Percentiles rank a stretch among this genome's conserved stretches.
These are phyloP conservation scores for Danio choprae DNA, from an alignment of 2,797 vertebrate species.

Conservation along the genomic window DNA sequence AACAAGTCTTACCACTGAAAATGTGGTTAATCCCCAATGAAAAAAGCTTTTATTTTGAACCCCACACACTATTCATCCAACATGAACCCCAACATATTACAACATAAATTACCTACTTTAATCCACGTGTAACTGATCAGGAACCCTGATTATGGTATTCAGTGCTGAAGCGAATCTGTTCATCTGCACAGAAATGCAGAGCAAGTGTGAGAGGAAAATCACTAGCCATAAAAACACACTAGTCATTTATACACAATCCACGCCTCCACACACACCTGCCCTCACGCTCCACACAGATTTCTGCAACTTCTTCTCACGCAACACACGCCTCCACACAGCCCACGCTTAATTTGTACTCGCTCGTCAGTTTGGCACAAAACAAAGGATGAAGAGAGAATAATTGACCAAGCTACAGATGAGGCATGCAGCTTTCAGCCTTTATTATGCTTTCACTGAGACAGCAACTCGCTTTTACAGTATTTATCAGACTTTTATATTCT, in stretches of 20 bases:
- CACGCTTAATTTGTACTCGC: slow-evolving; percentile 41
- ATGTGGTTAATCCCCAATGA: no score
- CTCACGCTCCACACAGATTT: slow-evolving; percentile 28
- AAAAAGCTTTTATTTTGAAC: no score
- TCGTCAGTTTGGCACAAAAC: slow-evolving; percentile 48
- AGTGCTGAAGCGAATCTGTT: slow-evolving; percentile 48
- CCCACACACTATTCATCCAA: neutral
- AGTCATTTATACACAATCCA: slow-evolving; percentile 37
- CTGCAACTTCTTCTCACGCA: slow-evolving; percentile 43
- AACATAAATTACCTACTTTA: slow-evolving; percentile 58
- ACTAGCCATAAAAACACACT: slow-evolving; percentile 27
- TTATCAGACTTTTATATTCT: slow-evolving; percentile 6
- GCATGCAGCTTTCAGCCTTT: slow-evolving; percentile 42
- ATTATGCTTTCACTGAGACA: slow-evolving; percentile 31
- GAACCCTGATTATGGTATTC: slow-evolving; percentile 59
- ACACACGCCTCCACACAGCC: slow-evolving; percentile 40
- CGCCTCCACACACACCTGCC: slow-evolving; percentile 42
- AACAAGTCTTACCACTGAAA: no score
- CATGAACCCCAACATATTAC: neutral
- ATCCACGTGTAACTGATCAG: slow-evolving; percentile 56
- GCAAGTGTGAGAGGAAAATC: slow-evolving; percentile 28
- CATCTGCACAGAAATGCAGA: slow-evolving; percentile 34
- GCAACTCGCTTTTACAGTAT: neutral
- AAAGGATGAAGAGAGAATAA: slow-evolving; percentile 48
- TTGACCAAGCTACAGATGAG: slow-evolving; percentile 36